Conservation (phyloP, 2,888 invertebrate genomes). For the Xanthorhoe designata region DNA sequence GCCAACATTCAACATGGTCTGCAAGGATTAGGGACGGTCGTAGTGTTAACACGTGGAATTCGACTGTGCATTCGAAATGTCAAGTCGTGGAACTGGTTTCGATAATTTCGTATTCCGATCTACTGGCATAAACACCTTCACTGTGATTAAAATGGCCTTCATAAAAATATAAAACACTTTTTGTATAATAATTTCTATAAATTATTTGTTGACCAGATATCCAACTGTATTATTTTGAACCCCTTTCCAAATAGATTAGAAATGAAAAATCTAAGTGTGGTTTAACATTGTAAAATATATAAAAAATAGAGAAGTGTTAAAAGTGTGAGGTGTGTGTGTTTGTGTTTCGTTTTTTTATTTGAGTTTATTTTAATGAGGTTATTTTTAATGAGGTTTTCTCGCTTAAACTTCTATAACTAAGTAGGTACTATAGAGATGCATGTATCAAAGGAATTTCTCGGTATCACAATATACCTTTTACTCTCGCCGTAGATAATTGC, state of each 20-base stretch:
- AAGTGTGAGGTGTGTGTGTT: too few species aligned
- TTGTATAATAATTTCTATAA: not conserved
- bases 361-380: too few species aligned
- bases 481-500: not conserved
- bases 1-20: conserved; percentile 16
- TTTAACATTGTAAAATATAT: too few species aligned
- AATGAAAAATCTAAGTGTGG: too few species aligned
- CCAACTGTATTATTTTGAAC: too few species aligned
- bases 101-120: conserved; percentile 29
- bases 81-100: conserved; percentile 36
- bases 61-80: conserved; percentile 35
- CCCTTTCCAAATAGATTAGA: too few species aligned
- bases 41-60: conserved; percentile 45
- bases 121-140: conserved; percentile 26
- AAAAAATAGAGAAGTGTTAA: too few species aligned
- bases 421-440: too few species aligned
- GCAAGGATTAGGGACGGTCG: conserved; percentile 49
- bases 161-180: not conserved
- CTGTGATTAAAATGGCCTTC: conserved; percentile 13
- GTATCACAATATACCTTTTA: not conserved
- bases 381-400: too few species aligned
- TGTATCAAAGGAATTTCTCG: not conserved
- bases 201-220: too few species aligned
- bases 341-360: too few species aligned
- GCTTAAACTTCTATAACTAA: too few species aligned